phyloP scores from a whole-genome alignment of 2,888 invertebrate species.

The Lingula anatina region DNA sequence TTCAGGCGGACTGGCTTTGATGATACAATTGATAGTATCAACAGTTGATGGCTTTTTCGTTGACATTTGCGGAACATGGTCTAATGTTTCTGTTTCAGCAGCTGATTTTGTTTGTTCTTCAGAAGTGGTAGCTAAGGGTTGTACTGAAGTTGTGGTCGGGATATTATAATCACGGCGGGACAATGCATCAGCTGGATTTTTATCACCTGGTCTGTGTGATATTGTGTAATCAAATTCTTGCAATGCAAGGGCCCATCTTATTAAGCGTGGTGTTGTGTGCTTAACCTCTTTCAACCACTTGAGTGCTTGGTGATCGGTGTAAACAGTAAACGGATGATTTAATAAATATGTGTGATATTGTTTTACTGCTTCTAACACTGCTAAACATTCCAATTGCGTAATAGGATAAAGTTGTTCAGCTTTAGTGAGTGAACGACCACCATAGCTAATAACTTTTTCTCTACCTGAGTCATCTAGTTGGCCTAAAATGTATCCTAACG shows the following conservation, averaged over 20 bases:
- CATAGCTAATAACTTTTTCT: constrained; percentile 10
- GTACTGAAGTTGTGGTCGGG: too few species aligned
- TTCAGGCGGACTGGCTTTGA: too few species aligned
- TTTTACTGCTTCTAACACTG: constrained; percentile 14
- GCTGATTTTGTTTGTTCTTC: too few species aligned
- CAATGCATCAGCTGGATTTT: constrained; percentile 4
- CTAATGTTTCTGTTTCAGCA: too few species aligned
- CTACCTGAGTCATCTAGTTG: too few species aligned
- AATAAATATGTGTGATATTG: constrained; percentile 14
- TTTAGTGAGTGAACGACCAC: not conserved
- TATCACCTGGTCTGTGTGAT: constrained; percentile 5
- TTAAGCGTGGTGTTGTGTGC: constrained; percentile 9
- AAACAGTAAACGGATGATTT: constrained; percentile 9
- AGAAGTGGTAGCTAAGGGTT: too few species aligned
- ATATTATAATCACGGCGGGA: not conserved
- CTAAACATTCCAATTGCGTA: constrained; percentile 16
- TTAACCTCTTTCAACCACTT: constrained; percentile 7
- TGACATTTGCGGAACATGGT: too few species aligned
- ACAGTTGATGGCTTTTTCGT: too few species aligned
- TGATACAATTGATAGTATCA: too few species aligned
- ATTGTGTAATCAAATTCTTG: constrained; percentile 11
- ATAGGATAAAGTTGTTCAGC: constrained; percentile 14
- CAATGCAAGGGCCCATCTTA: constrained; percentile 10
- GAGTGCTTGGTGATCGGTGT: constrained; percentile 16
- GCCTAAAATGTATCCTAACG: too few species aligned